Base-by-base conservation (phyloP, 2,888 invertebrate species). In the Anticlea derivata region DNA sequence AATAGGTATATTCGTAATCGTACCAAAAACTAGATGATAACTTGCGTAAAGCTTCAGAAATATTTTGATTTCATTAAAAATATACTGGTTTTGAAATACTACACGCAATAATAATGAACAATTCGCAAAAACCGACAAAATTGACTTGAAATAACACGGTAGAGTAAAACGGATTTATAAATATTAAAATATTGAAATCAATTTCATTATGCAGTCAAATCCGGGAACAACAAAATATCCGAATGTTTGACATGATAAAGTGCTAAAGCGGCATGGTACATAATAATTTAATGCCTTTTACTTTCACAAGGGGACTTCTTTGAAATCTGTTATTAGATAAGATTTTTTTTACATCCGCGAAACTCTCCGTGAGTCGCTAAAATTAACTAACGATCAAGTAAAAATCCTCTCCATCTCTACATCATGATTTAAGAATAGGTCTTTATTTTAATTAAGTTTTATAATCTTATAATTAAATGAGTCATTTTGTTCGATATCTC, bases 151-250 rank as follows among this genome's bases (percentile, higher is more conserved):
- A 38, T 49, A 33, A 43, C 71, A 75, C 73, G 73, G 75, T 73
- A 74, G 40, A 12, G n/a, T 44, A 49, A 77, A 80, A 76, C 75
- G 73, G 73, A 75, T 73, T 69, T 79, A 83, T 84, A 82, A 82
- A 84, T 82, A 83, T 83, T 83, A 80, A 84, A 72, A 78, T 81
- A 83, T 83, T 84, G 77, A 80, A 83, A 83, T 83, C 63, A 60
- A 65, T 64, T 72, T 68, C 72, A 82, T 82, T 82, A 84, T 80
- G 77, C 80, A 83, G 78, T 74, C 78, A 74, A 78, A 79, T 70
- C 69, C 70, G 72, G 71, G 62, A 75, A 78, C 77, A 80, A 80
- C 78, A 80, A 78, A 80, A 77, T 77, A 78, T 73, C 72, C 66
- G 65, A 62, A 58, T 68, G 70, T 70, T 61, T 26, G 62, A 70